Percentiles rank a stretch among this genome's conserved stretches.
phyloP scores from a whole-genome alignment of 2,113 vertebrate genomes.

The Cynocephalus volans region DNA sequence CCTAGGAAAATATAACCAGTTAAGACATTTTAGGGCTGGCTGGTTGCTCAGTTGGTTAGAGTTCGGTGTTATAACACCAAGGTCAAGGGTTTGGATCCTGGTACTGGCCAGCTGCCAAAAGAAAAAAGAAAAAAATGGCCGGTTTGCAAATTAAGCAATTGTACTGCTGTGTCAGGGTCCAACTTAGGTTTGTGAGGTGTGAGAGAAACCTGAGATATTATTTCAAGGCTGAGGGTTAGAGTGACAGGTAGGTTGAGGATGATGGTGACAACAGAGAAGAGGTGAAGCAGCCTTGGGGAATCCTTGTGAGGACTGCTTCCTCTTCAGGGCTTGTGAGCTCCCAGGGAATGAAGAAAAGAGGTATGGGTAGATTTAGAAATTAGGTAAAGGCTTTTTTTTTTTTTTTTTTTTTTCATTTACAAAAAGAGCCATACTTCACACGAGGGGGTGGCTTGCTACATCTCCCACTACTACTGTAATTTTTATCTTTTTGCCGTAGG shows the following conservation, averaged over 20 bases:
- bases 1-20: neutral
- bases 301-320: neutral
- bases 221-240: neutral
- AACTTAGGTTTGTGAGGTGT: neutral
- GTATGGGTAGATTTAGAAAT: neutral
- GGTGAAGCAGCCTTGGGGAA: too few relatives aligned
- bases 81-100: too few relatives aligned
- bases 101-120: too few relatives aligned
- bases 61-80: too few relatives aligned
- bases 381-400: neutral
- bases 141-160: neutral
- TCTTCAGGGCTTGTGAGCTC: neutral
- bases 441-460: neutral
- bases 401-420: neutral
- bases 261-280: neutral
- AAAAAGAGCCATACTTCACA: neutral
- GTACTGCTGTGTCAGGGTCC: neutral
- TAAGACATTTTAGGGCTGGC: neutral
- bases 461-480: neutral
- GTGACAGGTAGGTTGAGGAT: too few relatives aligned
- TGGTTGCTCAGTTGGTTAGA: too few relatives aligned
- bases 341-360: neutral
- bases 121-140: neutral
- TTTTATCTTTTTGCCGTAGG: neutral
- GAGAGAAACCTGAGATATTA: neutral